Evolutionary conservation across 2,888 invertebrate species (phyloP).

Genomic region (Eucriotettix oculatus): DNA sequence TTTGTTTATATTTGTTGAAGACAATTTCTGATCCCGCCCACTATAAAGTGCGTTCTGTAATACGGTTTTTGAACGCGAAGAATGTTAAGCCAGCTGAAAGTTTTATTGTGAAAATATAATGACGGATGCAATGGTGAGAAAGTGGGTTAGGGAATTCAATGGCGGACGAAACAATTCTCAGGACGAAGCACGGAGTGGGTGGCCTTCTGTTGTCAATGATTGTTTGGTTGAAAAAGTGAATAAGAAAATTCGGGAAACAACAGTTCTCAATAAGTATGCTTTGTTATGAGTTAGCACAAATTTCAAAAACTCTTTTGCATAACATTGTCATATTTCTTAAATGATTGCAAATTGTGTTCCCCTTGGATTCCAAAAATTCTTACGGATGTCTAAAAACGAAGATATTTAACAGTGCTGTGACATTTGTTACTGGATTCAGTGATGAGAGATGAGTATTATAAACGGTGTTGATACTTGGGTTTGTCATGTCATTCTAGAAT

Average conservation of each 20-base stretch:
- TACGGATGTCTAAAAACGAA: background rate
- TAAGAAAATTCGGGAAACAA: constrained; percentile 11
- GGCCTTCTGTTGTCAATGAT: constrained; percentile 12
- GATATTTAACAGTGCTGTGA: background rate
- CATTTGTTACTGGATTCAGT: background rate
- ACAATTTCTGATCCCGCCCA: no score
- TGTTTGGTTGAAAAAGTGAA: constrained; percentile 12
- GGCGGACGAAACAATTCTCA: constrained; percentile 2
- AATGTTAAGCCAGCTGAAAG: constrained; percentile 10
- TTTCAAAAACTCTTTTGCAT: constrained; percentile 10
- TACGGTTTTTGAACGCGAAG: no score
- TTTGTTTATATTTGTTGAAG: background rate
- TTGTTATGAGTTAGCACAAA: constrained; percentile 9
- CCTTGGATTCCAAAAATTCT: constrained; percentile 15
- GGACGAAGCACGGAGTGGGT: constrained; percentile 8
- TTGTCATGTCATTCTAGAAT: background rate
- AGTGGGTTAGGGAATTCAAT: background rate
- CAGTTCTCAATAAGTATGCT: constrained; percentile 8
- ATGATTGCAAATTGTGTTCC: constrained; percentile 14
- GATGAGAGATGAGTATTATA: no score
- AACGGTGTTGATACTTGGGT: no score
- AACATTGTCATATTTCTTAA: constrained; percentile 12
- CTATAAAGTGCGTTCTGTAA: no score
- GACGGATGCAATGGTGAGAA: constrained; percentile 14
- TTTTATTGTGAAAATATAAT: constrained; percentile 13